These are phyloP conservation scores for Drosophila malerkotliana DNA, from an alignment of 1,140 invertebrate genomes.

Conservation along the genomic window DNA sequence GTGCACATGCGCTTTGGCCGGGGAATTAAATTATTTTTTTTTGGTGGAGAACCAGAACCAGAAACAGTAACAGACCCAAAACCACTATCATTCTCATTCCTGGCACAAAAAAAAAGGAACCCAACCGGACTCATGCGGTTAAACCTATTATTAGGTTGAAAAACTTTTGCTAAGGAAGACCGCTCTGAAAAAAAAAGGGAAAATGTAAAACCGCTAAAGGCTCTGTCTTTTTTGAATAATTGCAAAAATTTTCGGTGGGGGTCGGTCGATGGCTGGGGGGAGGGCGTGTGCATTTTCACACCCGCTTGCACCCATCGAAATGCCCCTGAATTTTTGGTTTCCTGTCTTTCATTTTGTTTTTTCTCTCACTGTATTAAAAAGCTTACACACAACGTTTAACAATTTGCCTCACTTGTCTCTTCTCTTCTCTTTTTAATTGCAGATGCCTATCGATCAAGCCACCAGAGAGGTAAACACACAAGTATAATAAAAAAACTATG, in stretches of 20 bases:
- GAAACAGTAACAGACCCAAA: conserved; percentile 27
- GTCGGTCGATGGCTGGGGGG: conserved; percentile 7
- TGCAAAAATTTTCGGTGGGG: conserved; percentile 48
- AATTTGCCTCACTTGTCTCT: conserved; percentile 84
- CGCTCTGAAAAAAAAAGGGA: conserved; percentile 13
- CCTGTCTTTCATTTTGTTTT: conserved; percentile 15
- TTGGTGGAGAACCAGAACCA: conserved; percentile 3
- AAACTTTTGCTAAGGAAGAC: conserved; percentile 53
- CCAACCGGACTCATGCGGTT: conserved; percentile 68
- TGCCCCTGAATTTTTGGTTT: conserved; percentile 19
- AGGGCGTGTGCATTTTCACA: conserved; percentile 78
- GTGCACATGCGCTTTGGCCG: conserved; percentile 59
- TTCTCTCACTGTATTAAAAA: conserved; percentile 48
- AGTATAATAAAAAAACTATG: conserved; percentile 80
- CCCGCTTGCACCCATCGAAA: conserved; percentile 62
- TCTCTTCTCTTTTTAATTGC: conserved; percentile 86
- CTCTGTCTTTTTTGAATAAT: conserved; percentile 58
- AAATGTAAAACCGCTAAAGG: conserved; percentile 66
- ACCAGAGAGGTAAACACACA: conserved; percentile 87
- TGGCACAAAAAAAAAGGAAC: conserved; percentile 18
- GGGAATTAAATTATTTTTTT: conserved; percentile 13
- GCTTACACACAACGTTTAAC: conserved; percentile 69
- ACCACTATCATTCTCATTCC: conserved; percentile 12
- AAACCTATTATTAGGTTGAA: conserved; percentile 79
- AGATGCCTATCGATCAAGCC: conserved; percentile 89